These are phyloP conservation scores for Bergia puertoricense DNA, from an alignment of 92 coral and sea anemone genomes.

Conservation along the genomic window DNA sequence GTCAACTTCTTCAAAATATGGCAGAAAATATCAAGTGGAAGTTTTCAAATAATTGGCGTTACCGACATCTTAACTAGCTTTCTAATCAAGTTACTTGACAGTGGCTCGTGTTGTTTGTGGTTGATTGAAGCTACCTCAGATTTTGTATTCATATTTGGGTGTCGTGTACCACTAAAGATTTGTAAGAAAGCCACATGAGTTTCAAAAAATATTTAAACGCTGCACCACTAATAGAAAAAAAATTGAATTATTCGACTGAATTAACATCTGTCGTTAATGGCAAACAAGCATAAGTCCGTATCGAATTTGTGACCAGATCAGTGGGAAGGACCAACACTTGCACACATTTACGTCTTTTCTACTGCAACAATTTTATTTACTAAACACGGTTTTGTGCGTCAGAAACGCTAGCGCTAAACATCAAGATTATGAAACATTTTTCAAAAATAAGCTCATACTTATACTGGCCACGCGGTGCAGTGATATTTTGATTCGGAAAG, in stretches of 20 bases:
- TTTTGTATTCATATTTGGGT: neutral
- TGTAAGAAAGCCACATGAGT: too few relatives aligned
- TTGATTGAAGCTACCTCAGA: too few relatives aligned
- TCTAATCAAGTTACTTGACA: neutral
- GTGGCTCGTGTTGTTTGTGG: neutral
- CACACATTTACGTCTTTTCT: neutral
- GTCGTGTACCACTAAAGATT: neutral
- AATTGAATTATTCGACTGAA: neutral
- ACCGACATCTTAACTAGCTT: neutral
- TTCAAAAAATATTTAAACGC: too few relatives aligned
- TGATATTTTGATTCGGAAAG: constrained; percentile 31
- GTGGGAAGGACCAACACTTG: neutral
- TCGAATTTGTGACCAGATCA: too few relatives aligned
- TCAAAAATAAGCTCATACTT: neutral
- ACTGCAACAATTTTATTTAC: neutral
- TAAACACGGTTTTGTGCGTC: neutral
- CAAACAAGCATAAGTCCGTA: neutral
- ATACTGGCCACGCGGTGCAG: neutral
- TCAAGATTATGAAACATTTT: neutral
- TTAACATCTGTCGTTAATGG: neutral
- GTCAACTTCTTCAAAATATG: too few relatives aligned
- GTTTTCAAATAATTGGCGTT: neutral
- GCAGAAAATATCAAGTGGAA: too few relatives aligned
- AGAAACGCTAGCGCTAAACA: neutral
- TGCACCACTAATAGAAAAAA: neutral